phyloP scores from a whole-genome alignment of 2,888 invertebrate genomes.

The Papilio gigon region DNA sequence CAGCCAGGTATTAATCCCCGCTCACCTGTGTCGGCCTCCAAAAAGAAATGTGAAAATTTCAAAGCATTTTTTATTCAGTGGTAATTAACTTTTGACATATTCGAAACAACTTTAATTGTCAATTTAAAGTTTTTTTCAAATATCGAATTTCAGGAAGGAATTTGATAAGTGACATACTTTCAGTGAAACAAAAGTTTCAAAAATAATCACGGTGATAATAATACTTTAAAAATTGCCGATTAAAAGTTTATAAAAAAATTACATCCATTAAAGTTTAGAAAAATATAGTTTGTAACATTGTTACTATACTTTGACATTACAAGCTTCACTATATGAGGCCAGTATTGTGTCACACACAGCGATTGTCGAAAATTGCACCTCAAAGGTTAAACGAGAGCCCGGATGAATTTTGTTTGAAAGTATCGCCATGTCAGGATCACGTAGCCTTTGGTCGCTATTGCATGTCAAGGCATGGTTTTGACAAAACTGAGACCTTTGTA shows the following conservation, averaged over 20 bases:
- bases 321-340: not conserved
- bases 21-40: constrained; percentile 55
- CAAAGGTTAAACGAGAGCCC: constrained; percentile 55
- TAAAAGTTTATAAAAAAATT: too few relatives aligned
- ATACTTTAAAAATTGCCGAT: too few relatives aligned
- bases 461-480: constrained; percentile 31
- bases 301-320: not conserved
- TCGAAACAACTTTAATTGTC: constrained; percentile 19
- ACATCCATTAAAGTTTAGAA: too few relatives aligned
- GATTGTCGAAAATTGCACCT: constrained; percentile 57
- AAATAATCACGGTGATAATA: too few relatives aligned
- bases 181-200: not conserved
- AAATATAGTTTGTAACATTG: not conserved
- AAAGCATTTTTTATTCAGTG: constrained; percentile 7
- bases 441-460: constrained; percentile 35
- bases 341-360: constrained; percentile 55
- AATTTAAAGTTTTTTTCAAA: constrained; percentile 24
- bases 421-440: constrained; percentile 43
- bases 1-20: constrained; percentile 68
- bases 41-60: constrained; percentile 27
- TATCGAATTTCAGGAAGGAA: not conserved
- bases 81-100: constrained; percentile 33
- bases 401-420: constrained; percentile 56
- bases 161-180: not conserved
- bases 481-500: constrained; percentile 18